Evolutionary conservation across 1,140 invertebrate species (phyloP), one percentile per base, ranked within the genome.

Genomic region (Pseudomyrmex pallidus): DNA sequence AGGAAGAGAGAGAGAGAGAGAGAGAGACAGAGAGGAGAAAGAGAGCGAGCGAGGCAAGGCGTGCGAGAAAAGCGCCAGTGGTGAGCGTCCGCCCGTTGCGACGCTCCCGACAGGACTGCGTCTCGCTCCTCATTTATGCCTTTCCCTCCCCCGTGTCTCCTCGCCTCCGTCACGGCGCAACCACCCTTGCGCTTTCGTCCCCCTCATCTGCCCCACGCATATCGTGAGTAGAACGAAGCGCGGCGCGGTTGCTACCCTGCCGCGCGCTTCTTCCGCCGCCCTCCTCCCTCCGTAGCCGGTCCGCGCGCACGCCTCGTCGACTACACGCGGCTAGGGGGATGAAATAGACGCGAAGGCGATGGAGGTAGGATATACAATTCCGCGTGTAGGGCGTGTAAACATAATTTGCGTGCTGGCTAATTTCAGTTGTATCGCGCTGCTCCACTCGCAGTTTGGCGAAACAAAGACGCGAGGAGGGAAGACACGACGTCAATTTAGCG

Each of bases 91-190:
- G 91, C 87, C 88, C 91, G 90, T 90, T 89, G 87, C 87, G 90
- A 91, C 93, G 93, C 92, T 94, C 90, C 92, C 91, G 92, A 93
- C 91, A 93, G 93, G 91, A 94, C 93, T 94, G 93, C 91, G 89
- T 92, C 76, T 70, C 91, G 87, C 86, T 91, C 88, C 88, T 90
- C 90, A 91, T 90, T 90, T 91, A 88, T 84, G 87, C 88, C 80
- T 89, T 86, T 86, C 87, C 82, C 89, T 86, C 68, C 90, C 88
- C 91, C 88, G 56, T 87, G 76, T 85, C 66, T 83, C 83, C 50
- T 44, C 73, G 74, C 70, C 74, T 67, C 78, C 56, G 78, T 17
- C 66, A 54, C 59, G 80, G 85, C 77, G 73, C 84, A 70, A 56
- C 59, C 1, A 7, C 80, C 74, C 59, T 52, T 70, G 57, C 77